phyloP scores from a whole-genome alignment of 1,140 invertebrate genomes.

The Drosophila watanabei region DNA sequence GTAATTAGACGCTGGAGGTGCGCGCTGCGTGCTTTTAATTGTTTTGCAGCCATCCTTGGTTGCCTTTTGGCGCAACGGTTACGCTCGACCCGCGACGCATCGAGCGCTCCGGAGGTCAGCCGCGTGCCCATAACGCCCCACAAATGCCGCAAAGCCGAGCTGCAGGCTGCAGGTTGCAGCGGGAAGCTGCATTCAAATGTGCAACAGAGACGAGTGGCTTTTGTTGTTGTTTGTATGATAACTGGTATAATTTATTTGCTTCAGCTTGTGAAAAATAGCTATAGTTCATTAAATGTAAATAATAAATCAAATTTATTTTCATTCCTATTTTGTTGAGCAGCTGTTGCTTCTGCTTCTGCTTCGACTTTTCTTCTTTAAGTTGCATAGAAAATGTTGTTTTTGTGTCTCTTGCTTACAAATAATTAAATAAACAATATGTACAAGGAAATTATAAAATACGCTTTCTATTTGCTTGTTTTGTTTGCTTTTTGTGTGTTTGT shows the following conservation, averaged over 20 bases:
- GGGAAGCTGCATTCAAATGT: constrained; percentile 2
- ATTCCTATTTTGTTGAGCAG: constrained; percentile 51
- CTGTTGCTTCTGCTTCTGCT: constrained; percentile 19
- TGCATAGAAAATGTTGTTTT: constrained; percentile 40
- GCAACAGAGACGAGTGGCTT: constrained; percentile 14
- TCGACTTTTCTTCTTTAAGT: constrained; percentile 54
- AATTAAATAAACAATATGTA: constrained; percentile 83
- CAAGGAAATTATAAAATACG: constrained; percentile 55
- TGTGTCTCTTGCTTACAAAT: constrained; percentile 50
- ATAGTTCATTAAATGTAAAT: constrained; percentile 73
- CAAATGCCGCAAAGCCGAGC: background rate
- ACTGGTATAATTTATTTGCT: constrained; percentile 79
- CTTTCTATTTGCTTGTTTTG: constrained; percentile 25
- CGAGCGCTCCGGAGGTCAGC: constrained; percentile 61
- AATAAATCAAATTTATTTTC: constrained; percentile 72
- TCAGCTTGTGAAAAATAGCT: constrained; percentile 77
- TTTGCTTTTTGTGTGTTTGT: constrained; percentile 37
- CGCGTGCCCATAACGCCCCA: constrained; percentile 54
- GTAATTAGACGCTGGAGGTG: constrained; percentile 82
- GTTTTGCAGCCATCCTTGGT: constrained; percentile 81
- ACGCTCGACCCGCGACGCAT: constrained; percentile 71
- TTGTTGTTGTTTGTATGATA: constrained; percentile 50
- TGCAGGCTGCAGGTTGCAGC: constrained; percentile 2
- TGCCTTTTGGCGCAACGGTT: constrained; percentile 85
- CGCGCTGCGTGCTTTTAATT: constrained; percentile 83